Evolutionary conservation across 2,797 vertebrate species (phyloP).

Genomic region (Paguma larvata): DNA sequence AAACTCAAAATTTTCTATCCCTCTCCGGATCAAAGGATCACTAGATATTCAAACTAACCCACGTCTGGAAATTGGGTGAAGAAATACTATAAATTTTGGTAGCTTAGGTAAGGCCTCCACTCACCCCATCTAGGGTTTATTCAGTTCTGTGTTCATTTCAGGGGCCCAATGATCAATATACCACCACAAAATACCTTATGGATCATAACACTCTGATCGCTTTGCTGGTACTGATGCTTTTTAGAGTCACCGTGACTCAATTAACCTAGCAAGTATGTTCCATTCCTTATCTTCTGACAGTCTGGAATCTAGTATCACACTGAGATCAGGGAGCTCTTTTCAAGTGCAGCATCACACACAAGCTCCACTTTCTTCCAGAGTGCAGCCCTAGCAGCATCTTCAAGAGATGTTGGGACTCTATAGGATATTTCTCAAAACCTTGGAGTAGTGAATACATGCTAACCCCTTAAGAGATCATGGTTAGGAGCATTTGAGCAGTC

Average conservation of each 20-base stretch:
- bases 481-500: background rate
- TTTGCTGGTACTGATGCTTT: background rate
- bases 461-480: background rate
- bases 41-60: background rate
- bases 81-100: background rate
- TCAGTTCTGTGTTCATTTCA: background rate
- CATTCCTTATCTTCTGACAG: background rate
- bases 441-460: background rate
- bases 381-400: background rate
- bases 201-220: background rate
- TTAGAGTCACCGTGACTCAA: background rate
- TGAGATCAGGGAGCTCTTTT: background rate
- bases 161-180: background rate
- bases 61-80: background rate
- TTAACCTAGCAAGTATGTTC: background rate
- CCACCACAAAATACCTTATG: background rate
- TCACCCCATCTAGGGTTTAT: background rate
- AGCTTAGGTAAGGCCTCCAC: background rate
- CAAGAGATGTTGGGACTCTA: background rate
- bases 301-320: background rate
- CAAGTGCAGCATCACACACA: background rate
- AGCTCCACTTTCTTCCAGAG: background rate
- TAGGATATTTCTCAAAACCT: background rate
- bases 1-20: background rate
- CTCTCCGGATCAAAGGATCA: background rate